A percentile compares a stretch with the other conserved stretches of the same genome.
These are phyloP conservation scores for Lagopus muta DNA, from an alignment of 2,113 vertebrate species.

Conservation along the genomic window DNA sequence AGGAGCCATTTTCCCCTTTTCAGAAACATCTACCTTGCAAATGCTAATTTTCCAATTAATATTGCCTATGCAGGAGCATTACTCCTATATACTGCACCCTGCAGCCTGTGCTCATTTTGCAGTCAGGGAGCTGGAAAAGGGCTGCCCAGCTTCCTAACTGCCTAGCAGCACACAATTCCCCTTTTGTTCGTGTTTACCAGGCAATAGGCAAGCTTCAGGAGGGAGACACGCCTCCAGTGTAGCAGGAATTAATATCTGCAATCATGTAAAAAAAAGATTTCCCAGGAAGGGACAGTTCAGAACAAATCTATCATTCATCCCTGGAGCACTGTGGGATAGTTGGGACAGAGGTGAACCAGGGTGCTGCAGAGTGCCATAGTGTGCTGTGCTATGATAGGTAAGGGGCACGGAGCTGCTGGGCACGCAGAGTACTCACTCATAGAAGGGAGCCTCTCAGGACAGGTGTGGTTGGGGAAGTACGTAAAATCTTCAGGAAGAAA, in stretches of 20 bases:
- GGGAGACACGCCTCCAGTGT: background rate
- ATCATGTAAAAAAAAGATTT: conserved; percentile 29
- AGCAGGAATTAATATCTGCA: conserved; percentile 13
- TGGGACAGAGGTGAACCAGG: fast-evolving
- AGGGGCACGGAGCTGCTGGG: fast-evolving
- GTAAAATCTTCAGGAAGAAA: conserved; percentile 95
- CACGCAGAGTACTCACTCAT: conserved; percentile 88
- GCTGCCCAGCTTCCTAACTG: background rate
- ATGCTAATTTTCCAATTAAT: background rate
- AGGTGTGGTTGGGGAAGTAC: conserved; percentile 89
- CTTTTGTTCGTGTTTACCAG: conserved; percentile 31
- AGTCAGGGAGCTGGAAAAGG: background rate
- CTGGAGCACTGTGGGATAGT: background rate
- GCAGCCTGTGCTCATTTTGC: background rate
- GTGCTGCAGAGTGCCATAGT: background rate
- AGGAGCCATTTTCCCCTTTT: fast-evolving
- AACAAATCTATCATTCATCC: conserved; percentile 11
- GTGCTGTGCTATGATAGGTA: background rate
- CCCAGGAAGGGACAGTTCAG: background rate
- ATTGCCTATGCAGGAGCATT: background rate
- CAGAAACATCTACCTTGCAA: background rate
- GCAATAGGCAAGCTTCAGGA: background rate
- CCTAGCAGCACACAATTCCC: conserved; percentile 6
- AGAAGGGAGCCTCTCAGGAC: conserved; percentile 92
- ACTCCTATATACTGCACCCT: background rate